These are phyloP conservation scores for Ceramica pisi DNA, from an alignment of 2,888 invertebrate genomes.

Conservation along the genomic window DNA sequence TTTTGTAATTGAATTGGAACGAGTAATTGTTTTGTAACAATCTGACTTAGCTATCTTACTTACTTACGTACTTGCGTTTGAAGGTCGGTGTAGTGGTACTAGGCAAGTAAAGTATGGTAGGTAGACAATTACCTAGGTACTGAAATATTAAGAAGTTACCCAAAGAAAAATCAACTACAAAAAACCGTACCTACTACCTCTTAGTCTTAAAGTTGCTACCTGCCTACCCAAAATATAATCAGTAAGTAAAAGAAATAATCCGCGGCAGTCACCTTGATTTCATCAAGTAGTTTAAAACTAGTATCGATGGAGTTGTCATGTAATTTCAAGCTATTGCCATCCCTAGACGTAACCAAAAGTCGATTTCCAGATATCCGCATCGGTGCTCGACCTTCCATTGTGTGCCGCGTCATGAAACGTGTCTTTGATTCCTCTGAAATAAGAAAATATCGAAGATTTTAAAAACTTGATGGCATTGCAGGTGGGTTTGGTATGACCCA, in stretches of 20 bases:
- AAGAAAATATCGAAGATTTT: neutral
- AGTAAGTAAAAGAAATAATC: too few species aligned
- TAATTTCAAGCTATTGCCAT: slow-evolving; percentile 89
- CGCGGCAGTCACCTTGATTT: slow-evolving; percentile 84
- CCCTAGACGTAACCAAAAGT: slow-evolving; percentile 87
- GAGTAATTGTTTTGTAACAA: too few species aligned
- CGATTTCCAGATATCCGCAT: slow-evolving; percentile 85
- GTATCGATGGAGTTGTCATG: slow-evolving; percentile 87
- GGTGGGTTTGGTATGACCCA: neutral
- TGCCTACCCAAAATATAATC: neutral
- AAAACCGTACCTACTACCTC: neutral
- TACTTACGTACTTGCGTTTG: too few species aligned
- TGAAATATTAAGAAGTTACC: neutral
- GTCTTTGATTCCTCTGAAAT: slow-evolving; percentile 82
- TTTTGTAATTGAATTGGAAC: too few species aligned
- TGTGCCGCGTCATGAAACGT: slow-evolving; percentile 87
- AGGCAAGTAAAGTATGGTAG: too few species aligned
- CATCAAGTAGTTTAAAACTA: slow-evolving; percentile 87
- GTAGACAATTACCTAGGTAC: too few species aligned
- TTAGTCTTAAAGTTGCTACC: too few species aligned
- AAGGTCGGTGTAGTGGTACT: too few species aligned
- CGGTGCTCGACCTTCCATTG: slow-evolving; percentile 91
- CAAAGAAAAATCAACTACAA: neutral
- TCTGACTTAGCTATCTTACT: too few species aligned
- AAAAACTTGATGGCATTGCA: neutral